These are phyloP conservation scores for Drosophila recens DNA, from an alignment of 2,888 invertebrate genomes.

Conservation along the genomic window DNA sequence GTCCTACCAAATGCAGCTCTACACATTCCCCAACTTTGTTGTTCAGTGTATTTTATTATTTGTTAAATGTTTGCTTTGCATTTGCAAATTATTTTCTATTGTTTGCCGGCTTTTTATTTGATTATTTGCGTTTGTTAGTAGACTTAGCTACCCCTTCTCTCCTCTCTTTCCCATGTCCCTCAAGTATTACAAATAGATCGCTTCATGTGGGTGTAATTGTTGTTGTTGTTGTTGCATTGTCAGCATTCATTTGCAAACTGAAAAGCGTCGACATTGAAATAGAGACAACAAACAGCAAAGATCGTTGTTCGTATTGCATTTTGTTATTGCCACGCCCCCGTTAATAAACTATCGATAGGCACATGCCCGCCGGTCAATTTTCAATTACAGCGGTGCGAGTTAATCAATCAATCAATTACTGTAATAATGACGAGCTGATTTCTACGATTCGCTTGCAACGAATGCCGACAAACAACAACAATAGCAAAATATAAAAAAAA, in stretches of 20 bases:
- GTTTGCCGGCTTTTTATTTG: slow-evolving; percentile 37
- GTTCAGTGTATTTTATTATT: slow-evolving; percentile 19
- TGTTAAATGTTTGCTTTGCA: slow-evolving; percentile 54
- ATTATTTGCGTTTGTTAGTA: slow-evolving; percentile 31
- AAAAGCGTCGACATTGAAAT: slow-evolving; percentile 68
- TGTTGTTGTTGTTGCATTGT: slow-evolving; percentile 58
- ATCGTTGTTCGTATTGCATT: slow-evolving; percentile 37
- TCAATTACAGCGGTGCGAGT: slow-evolving; percentile 69
- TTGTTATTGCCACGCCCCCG: slow-evolving; percentile 49
- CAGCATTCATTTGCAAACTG: slow-evolving; percentile 71
- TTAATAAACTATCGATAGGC: slow-evolving; percentile 30
- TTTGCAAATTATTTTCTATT: slow-evolving; percentile 58
- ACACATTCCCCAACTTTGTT: background rate
- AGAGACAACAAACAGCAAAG: slow-evolving; percentile 17
- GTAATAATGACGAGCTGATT: slow-evolving; percentile 71
- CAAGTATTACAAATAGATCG: slow-evolving; percentile 44
- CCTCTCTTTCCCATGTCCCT: background rate
- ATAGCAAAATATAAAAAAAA: background rate
- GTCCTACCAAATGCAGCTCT: slow-evolving; percentile 7
- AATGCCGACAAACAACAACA: slow-evolving; percentile 48
- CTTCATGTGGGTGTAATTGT: slow-evolving; percentile 37
- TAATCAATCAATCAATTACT: slow-evolving; percentile 80
- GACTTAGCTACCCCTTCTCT: background rate
- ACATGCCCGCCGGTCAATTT: slow-evolving; percentile 64
- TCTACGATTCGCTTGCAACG: slow-evolving; percentile 55